Conservation (phyloP, 1,140 invertebrate species). For the Globodera rostochiensis region DNA sequence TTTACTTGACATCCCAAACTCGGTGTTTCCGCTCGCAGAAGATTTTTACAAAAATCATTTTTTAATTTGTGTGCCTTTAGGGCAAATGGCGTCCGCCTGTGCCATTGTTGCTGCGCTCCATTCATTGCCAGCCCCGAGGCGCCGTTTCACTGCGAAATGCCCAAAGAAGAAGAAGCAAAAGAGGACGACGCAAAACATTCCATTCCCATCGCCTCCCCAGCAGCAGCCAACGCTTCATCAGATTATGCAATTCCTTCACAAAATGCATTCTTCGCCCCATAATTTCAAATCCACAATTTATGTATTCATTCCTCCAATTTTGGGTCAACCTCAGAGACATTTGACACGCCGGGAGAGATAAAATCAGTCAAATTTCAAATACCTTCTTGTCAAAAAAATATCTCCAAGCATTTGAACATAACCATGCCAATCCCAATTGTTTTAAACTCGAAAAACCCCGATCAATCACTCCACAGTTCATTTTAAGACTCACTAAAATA, state of each 20-base stretch:
- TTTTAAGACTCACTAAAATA: slow-evolving; percentile 17
- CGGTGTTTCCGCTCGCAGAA: neutral
- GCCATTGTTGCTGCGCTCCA: slow-evolving; percentile 62
- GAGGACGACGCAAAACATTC: no score
- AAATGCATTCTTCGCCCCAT: no score
- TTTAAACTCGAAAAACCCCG: no score
- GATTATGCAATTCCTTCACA: no score
- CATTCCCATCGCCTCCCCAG: no score
- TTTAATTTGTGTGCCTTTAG: slow-evolving; percentile 60
- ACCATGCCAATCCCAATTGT: no score
- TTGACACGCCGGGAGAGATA: neutral
- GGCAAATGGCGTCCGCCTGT: slow-evolving; percentile 51
- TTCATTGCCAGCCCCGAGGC: slow-evolving; percentile 60
- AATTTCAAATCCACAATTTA: no score
- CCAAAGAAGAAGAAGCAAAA: slow-evolving; percentile 25
- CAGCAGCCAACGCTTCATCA: no score
- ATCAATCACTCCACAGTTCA: neutral
- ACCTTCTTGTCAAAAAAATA: no score
- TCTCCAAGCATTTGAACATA: no score
- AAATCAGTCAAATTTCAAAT: neutral
- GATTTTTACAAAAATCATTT: slow-evolving; percentile 32
- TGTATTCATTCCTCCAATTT: neutral
- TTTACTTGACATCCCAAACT: no score
- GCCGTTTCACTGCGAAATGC: slow-evolving; percentile 53
- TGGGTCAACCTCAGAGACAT: neutral